Conservation (phyloP, 2,888 invertebrate genomes). For the Pollenia amentaria region DNA sequence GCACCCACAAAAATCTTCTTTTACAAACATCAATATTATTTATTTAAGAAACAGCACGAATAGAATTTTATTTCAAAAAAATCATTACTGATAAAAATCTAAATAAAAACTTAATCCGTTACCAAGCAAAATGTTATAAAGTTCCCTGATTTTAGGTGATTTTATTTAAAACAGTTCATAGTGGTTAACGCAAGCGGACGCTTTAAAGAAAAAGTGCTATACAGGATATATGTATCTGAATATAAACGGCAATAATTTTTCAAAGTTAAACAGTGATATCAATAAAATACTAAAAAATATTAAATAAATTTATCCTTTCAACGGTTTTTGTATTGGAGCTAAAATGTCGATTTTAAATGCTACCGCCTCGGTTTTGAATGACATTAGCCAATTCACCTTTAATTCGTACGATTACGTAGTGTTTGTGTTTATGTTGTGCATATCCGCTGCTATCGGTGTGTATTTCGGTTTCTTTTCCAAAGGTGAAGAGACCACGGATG, state of each 20-base stretch:
- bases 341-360: constrained; percentile 35
- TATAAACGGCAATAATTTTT: background rate
- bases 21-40: constrained; percentile 36
- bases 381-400: constrained; percentile 78
- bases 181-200: constrained; percentile 17
- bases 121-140: constrained; percentile 40
- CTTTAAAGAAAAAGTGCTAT: background rate
- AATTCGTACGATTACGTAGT: constrained; percentile 85
- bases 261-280: background rate
- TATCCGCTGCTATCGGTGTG: constrained; percentile 87
- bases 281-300: background rate
- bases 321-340: constrained; percentile 35
- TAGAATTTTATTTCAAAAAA: background rate
- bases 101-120: constrained; percentile 10
- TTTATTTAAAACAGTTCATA: constrained; percentile 36
- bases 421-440: constrained; percentile 85
- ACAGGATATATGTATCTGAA: background rate
- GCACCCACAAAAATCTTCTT: background rate
- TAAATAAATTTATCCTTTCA: background rate
- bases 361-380: constrained; percentile 44
- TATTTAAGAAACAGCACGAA: background rate
- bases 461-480: constrained; percentile 86
- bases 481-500: constrained; percentile 85
- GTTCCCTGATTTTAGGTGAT: background rate
- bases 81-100: constrained; percentile 32